A percentile compares a stretch with the other conserved stretches of the same genome.
These are phyloP conservation scores for Telmatochromis brachygnathus DNA, from an alignment of 2,113 vertebrate species.

Conservation along the genomic window DNA sequence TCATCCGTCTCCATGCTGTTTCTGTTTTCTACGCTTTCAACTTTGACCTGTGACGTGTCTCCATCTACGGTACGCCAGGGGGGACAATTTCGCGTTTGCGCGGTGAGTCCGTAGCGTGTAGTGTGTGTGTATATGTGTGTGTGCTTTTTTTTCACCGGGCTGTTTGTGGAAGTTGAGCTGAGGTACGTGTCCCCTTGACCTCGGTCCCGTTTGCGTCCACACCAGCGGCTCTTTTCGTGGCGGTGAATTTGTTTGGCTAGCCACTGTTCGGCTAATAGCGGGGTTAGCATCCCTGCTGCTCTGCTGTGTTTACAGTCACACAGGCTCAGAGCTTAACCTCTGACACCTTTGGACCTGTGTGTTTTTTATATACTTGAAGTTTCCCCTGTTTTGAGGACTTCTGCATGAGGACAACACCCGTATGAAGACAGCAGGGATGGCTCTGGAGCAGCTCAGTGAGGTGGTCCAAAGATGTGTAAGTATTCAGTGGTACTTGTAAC, in stretches of 20 bases:
- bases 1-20: slow-evolving; percentile 51
- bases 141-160: neutral
- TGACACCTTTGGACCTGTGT: neutral
- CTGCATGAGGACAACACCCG: neutral
- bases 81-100: neutral
- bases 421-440: slow-evolving; percentile 67
- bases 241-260: neutral
- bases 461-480: slow-evolving; percentile 94
- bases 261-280: neutral
- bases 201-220: fast-evolving
- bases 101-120: neutral
- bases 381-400: neutral
- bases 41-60: slow-evolving; percentile 47
- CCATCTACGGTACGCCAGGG: slow-evolving; percentile 35
- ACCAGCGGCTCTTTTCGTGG: fast-evolving
- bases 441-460: slow-evolving; percentile 85
- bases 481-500: neutral
- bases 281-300: neutral
- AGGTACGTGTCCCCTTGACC: neutral
- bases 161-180: neutral
- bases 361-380: neutral
- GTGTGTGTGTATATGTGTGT: neutral
- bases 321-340: neutral
- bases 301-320: neutral
- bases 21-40: neutral